phyloP scores from a whole-genome alignment of 2,113 vertebrate species.

The Pseudolaguvia tuberculata region DNA sequence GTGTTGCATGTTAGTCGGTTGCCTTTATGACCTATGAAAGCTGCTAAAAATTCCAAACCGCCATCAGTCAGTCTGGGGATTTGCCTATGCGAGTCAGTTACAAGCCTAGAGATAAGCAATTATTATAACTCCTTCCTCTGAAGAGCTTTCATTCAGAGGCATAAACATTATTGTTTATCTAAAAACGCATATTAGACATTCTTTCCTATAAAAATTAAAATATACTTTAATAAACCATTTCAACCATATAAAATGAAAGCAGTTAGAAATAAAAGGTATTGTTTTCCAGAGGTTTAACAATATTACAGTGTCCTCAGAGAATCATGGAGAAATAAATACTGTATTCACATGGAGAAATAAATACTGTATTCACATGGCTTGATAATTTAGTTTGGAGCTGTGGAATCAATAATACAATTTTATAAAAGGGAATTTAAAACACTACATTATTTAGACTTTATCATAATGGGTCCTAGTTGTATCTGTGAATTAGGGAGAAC shows the following conservation, averaged over 20 bases:
- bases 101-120: background rate
- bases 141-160: background rate
- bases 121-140: background rate
- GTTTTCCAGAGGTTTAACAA: background rate
- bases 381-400: background rate
- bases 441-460: too few species aligned
- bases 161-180: background rate
- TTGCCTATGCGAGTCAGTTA: too few species aligned
- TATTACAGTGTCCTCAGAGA: too few species aligned
- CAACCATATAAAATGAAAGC: background rate
- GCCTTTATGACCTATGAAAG: too few species aligned
- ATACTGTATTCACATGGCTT: background rate
- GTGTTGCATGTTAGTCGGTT: too few species aligned
- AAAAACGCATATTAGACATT: background rate
- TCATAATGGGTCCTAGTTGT: too few species aligned
- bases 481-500: too few species aligned
- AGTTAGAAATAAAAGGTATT: background rate
- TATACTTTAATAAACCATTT: too few species aligned
- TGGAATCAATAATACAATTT: background rate
- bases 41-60: too few species aligned
- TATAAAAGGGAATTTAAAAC: too few species aligned
- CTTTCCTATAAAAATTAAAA: background rate
- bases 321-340: slow-evolving; percentile 1
- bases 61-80: too few species aligned
- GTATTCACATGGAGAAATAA: too few species aligned